Base-by-base conservation (phyloP, 2,888 invertebrate species). In the Troides oblongomaculatus region DNA sequence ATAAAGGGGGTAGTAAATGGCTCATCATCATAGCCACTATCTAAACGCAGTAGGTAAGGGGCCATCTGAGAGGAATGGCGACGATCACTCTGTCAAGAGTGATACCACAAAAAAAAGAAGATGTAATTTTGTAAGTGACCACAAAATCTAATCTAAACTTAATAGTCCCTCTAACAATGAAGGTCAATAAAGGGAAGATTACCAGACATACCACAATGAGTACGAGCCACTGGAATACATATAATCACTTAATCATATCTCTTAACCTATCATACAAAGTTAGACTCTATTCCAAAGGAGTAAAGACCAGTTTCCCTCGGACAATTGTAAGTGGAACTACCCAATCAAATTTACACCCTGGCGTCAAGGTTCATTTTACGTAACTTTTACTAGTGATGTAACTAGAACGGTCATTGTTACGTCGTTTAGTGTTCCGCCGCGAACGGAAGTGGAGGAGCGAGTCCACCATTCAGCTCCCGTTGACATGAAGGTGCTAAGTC, bases 381-480 rank as follows among this genome's bases (percentile, higher is more conserved):
- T 25, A 56, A 57, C 77, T 84, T 80, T 81, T 75, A 73, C 66
- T 64, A 58, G 60, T 74, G 75, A 72, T 73, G 77, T 79, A 79
- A 79, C 78, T 72, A 81, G 80, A 83, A 81, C 66, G 78, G 77
- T 80, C 81, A 88, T 87, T 89, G 86, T 88, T 71, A 70, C 73
- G 72, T 72, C 80, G 82, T 83, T 89, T 88, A 88, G 84, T 82
- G 79, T 78, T 77, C 75, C 75, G 74, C 74, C 72, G 84, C 74
- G 82, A 86, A 82, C 88, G 89, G 90, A 90, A 89, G 84, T 83
- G 79, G 78, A 75, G 79, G 76, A 78, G 79, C 71, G 63, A 70
- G 70, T 46, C 43, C 30, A 17, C 46, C 64, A 69, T 64, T 68
- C 62, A 72, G 25, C 43, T 69, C 67, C 68, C 56, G 36, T 74